Base-by-base conservation (phyloP, 1,140 invertebrate species). In the Venturia canescens region DNA sequence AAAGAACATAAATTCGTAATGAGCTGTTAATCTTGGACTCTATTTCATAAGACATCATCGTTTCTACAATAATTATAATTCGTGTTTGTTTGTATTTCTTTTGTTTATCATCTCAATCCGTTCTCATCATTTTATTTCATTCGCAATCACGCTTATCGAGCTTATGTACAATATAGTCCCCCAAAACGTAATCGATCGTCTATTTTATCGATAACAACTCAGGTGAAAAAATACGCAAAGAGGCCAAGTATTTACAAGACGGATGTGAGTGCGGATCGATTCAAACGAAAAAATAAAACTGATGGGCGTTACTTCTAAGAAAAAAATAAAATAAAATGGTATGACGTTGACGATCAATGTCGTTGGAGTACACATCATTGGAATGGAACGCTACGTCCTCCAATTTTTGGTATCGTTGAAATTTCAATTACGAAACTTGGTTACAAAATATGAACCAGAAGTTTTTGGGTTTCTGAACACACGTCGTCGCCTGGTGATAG, bases 41-140 rank as follows among this genome's bases (percentile, higher is more conserved):
- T 89, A 89, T 89, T 90, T 88, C 83, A 81, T 87, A 89, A 90
- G 89, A 90, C 87, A 89, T 87, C 83, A 83, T 89, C 84, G 83
- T 88, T 89, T 87, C 88, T 90, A 90, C 89, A 89, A 81, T 89
- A 90, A 90, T 89, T 85, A 81, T 89, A 89, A 88, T 89, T 89
- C 86, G 70, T 87, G 85, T 84, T 87, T 88, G 27, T 86, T 82
- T 78, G 23, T 78, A n/a, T 70, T 71, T 70, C 9, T 70, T 70
- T 23, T 34, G 34, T 63, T 60, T 72, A 23, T 48, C 38, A 44
- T 78, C 34, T n/a, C 21, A n/a, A 26, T 48, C 34, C 21, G 7
- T 44, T 69, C 48, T 69, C 23, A 48, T 69, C 16, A 29, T 60
- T 53, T 50, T 78, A n/a, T n/a, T n/a, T n/a, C n/a, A n/a, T 21